Conservation (phyloP, 23 tunicate genomes). For the Diplosoma virens region DNA sequence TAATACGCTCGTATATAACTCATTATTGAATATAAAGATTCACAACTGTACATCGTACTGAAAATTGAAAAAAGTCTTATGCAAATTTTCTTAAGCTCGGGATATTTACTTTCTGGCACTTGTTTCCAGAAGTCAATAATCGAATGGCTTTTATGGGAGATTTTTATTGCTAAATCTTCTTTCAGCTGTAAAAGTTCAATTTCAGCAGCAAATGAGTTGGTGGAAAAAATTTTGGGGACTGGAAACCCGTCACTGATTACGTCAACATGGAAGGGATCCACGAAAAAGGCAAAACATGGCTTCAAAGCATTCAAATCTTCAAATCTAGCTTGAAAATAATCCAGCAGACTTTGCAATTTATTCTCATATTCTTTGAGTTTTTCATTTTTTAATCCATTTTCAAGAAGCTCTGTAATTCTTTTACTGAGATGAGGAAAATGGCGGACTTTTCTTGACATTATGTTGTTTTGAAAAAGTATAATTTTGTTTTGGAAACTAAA, state of each 20-base stretch:
- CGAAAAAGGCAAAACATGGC: slow-evolving; percentile 9
- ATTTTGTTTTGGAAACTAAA: background rate
- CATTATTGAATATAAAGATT: no score
- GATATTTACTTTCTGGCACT: slow-evolving; percentile 12
- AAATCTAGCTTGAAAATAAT: slow-evolving; percentile 13
- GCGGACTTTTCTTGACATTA: background rate
- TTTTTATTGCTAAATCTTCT: slow-evolving; percentile 6
- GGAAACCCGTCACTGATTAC: slow-evolving; percentile 13
- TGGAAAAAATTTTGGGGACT: background rate
- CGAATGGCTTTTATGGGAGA: slow-evolving; percentile 8
- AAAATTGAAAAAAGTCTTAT: no score
- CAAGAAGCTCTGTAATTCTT: no score
- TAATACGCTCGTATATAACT: no score
- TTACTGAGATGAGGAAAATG: no score
- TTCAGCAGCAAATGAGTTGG: background rate
- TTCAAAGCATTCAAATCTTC: slow-evolving; percentile 8
- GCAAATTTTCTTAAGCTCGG: slow-evolving; percentile 12
- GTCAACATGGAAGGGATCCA: slow-evolving; percentile 11
- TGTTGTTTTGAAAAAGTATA: background rate
- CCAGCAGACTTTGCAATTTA: no score
- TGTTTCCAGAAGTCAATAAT: background rate
- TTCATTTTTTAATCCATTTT: no score
- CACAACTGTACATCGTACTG: no score
- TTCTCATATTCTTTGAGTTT: no score
- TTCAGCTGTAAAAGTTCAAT: slow-evolving; percentile 4